Evolutionary conservation across 2,797 vertebrate genomes (phyloP).

Genomic region (Hoplostethus atlanticus): DNA sequence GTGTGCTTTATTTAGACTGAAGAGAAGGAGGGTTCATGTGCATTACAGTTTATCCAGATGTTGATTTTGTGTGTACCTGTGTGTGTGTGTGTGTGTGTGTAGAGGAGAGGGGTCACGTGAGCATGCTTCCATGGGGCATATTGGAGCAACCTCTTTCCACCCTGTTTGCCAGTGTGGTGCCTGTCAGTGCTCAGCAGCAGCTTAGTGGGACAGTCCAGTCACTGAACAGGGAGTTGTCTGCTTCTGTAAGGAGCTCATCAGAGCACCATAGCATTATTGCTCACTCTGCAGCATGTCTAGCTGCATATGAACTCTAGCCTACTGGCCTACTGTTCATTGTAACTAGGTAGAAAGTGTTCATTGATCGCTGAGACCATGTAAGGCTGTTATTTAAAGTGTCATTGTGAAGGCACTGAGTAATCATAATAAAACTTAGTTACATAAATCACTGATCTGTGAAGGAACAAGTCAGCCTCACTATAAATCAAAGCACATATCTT

Average conservation of each 20-base stretch:
- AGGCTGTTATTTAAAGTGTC: constrained; percentile 10
- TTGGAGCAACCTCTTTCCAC: constrained; percentile 11
- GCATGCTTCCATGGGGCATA: constrained; percentile 3
- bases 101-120: not conserved
- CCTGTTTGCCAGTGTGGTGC: constrained; percentile 34
- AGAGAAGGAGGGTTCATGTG: not conserved
- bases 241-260: constrained; percentile 61
- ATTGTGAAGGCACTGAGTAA: not conserved
- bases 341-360: constrained; percentile 66
- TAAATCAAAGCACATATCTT: constrained; percentile 6
- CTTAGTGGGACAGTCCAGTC: constrained; percentile 40
- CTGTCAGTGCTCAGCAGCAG: constrained; percentile 9
- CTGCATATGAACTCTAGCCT: constrained; percentile 65
- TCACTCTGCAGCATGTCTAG: constrained; percentile 67
- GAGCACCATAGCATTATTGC: constrained; percentile 75
- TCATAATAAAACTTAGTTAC: constrained; percentile 1
- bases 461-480: constrained; percentile 8
- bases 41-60: not conserved
- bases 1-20: not conserved
- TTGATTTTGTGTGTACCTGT: not conserved
- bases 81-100: constrained; percentile 4
- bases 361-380: constrained; percentile 7
- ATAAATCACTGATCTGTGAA: constrained; percentile 21
- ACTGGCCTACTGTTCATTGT: constrained; percentile 73
- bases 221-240: constrained; percentile 52